These are phyloP conservation scores for Thumatha senex DNA, from an alignment of 2,888 invertebrate genomes.

Conservation along the genomic window DNA sequence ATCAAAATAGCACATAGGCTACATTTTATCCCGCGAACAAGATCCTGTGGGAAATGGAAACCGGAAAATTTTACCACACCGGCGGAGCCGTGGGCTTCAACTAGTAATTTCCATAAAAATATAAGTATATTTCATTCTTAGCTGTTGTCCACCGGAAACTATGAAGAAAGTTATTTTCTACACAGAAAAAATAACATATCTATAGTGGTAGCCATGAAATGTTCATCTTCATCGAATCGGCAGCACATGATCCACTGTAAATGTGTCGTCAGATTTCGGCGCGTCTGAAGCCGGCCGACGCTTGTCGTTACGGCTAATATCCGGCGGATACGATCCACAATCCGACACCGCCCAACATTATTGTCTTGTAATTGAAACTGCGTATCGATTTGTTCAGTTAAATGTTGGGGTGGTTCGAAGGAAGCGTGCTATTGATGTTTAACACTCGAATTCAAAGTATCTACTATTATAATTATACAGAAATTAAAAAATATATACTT, in stretches of 20 bases:
- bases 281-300: constrained; percentile 56
- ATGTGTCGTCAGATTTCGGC: constrained; percentile 77
- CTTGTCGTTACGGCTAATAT: constrained; percentile 71
- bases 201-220: not conserved
- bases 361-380: constrained; percentile 77
- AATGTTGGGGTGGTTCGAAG: constrained; percentile 37
- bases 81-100: too few relatives aligned
- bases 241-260: constrained; percentile 49
- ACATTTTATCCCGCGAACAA: too few relatives aligned
- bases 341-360: constrained; percentile 60
- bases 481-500: too few relatives aligned
- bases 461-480: too few relatives aligned
- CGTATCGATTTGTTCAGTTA: constrained; percentile 70
- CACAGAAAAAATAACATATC: constrained; percentile 20
- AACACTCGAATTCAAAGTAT: constrained; percentile 4
- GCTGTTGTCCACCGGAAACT: constrained; percentile 69
- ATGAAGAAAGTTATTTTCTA: constrained; percentile 33
- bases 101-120: too few relatives aligned
- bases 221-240: constrained; percentile 5
- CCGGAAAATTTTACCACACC: too few relatives aligned
- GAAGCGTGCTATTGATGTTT: constrained; percentile 16
- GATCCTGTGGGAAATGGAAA: too few relatives aligned
- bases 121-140: too few relatives aligned
- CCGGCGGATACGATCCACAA: constrained; percentile 73
- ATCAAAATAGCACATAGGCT: too few relatives aligned